These are phyloP conservation scores for Pseudois nayaur DNA, from an alignment of 2,113 vertebrate species.

Conservation along the genomic window DNA sequence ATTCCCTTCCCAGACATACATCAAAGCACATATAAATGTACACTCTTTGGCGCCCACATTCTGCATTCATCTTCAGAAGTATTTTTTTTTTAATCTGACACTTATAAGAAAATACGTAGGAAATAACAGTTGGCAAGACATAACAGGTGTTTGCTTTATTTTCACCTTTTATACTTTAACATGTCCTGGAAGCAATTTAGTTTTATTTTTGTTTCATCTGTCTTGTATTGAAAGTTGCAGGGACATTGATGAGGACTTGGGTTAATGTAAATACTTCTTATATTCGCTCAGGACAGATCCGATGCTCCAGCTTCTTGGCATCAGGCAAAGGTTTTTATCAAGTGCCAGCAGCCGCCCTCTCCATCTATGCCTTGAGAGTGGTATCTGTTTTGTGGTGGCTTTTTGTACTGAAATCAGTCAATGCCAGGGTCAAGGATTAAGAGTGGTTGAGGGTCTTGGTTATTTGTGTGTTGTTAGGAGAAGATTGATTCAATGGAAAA, in stretches of 20 bases:
- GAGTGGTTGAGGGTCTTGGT: not conserved
- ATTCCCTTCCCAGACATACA: not conserved
- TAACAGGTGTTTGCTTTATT: constrained; percentile 54
- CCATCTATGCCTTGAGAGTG: not conserved
- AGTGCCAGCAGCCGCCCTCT: not conserved
- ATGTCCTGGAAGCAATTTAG: constrained; percentile 53
- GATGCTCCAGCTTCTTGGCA: not conserved
- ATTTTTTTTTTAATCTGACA: constrained; percentile 17
- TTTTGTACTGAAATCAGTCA: not conserved
- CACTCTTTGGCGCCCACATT: not conserved
- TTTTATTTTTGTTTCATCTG: constrained; percentile 56
- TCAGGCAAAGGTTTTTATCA: not conserved
- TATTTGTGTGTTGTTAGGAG: not conserved
- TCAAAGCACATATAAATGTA: not conserved
- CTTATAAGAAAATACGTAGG: constrained; percentile 20
- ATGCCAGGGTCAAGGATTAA: not conserved
- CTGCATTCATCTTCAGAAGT: constrained; percentile 15
- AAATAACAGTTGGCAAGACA: constrained; percentile 61
- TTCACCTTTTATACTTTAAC: constrained; percentile 52
- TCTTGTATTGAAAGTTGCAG: constrained; percentile 67
- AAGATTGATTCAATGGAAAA: not conserved
- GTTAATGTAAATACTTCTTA: constrained; percentile 53
- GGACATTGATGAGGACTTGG: constrained; percentile 48
- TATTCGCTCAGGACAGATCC: constrained; percentile 48
- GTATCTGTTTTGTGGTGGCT: not conserved